Percentiles rank a stretch among this genome's conserved stretches.
phyloP scores from a whole-genome alignment of 30 jellyfish, hydroid and myxozoan species.

The Sanderia malayensis region DNA sequence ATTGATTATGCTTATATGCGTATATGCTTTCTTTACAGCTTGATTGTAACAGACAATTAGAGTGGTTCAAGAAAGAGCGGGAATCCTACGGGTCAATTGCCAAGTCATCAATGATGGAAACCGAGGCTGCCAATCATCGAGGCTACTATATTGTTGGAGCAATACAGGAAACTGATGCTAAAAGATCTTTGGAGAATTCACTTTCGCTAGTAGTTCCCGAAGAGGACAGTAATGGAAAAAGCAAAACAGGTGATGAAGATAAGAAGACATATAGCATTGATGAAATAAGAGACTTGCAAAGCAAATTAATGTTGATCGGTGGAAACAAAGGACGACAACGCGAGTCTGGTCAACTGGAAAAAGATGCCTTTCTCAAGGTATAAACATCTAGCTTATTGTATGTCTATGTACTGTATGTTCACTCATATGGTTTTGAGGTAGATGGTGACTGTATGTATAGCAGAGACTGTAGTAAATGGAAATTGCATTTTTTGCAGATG shows the following conservation, averaged over 20 bases:
- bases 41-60: slow-evolving; percentile 56
- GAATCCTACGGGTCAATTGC: slow-evolving; percentile 79
- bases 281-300: slow-evolving; percentile 72
- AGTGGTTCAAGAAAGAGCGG: slow-evolving; percentile 73
- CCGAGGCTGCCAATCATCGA: slow-evolving; percentile 61
- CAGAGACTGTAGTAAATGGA: too few species aligned
- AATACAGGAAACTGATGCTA: slow-evolving; percentile 3
- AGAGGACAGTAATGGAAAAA: slow-evolving; percentile 12
- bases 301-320: slow-evolving; percentile 68
- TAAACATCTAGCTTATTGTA: too few species aligned
- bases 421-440: too few species aligned
- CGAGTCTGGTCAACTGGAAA: slow-evolving; percentile 41
- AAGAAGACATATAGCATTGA: slow-evolving; percentile 29
- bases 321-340: slow-evolving; percentile 34
- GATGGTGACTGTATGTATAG: too few species aligned
- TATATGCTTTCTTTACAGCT: slow-evolving; percentile 12
- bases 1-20: too few species aligned
- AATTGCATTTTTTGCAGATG: slow-evolving; percentile 47
- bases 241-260: slow-evolving; percentile 2
- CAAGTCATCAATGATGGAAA: slow-evolving; percentile 60
- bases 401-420: too few species aligned
- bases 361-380: slow-evolving; percentile 70
- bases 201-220: slow-evolving; percentile 20
- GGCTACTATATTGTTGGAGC: slow-evolving; percentile 63
- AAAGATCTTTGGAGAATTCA: slow-evolving; percentile 20